Evolutionary conservation across 2,113 vertebrate species (phyloP), one percentile per base, ranked within the genome.

Genomic region (Asarcornis scutulata): DNA sequence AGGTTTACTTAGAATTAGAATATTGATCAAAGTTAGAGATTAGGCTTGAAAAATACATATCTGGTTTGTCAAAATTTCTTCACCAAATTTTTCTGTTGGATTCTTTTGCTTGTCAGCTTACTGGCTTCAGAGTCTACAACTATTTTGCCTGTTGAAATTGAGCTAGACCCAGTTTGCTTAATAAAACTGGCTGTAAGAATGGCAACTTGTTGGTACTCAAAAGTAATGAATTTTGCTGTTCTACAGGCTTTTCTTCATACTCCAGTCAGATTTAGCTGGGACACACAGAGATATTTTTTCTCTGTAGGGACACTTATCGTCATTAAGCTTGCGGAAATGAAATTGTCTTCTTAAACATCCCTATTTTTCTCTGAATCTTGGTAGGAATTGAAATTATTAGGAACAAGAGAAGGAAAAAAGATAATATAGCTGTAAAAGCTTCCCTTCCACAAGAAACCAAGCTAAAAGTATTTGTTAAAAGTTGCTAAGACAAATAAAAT

Each of bases 81-180:
- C 40, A 64, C 9, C 55, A 75, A 10, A 9, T 73, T 87, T 60
- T 84, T 20, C 17, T 64, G 2, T 58, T 55, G 38, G 34, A 42
- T 1, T 0, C 5, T 73, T 78, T 6, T 6, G 1, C 15, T 64
- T 2, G 0, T 58, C 89, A 68, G 25, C 26, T 71, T 86, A 17
- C 14, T 59, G 23, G 7, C 25, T 77, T 86, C 31, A 84, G 50
- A 77, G 9, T 14, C 56, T 75, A 44, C 18, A 36, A 10, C 82
- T 63, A 29, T 36, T 6, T 29, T 80, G 25, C 16, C 46, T 25
- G 10, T 52, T 0, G 0, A 73, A 80, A 52, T 1, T 31, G 76
- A 88, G 13, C 12, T 68, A 86, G 63, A 34, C 2, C 2, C 9
- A 27, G 10, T 78, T 77, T 50, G 2, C 38, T 86, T 58, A 44